Conservation (phyloP, 1,140 invertebrate species). For the Papilio dardanus region DNA sequence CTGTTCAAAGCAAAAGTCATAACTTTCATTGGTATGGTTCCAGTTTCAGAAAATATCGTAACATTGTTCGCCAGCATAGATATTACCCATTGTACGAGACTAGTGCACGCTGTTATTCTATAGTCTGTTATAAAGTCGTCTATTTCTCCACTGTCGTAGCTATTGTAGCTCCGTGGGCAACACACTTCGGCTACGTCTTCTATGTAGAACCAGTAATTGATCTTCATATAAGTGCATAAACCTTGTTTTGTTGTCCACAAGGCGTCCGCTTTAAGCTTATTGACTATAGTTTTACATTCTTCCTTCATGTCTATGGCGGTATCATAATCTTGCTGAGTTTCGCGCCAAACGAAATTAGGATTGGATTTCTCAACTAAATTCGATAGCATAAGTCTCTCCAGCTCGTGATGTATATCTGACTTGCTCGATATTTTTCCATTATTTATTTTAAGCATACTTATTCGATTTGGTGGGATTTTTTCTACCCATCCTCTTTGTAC, state of each 20-base stretch:
- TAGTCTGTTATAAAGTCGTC: slow-evolving; percentile 83
- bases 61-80: slow-evolving; percentile 72
- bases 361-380: slow-evolving; percentile 83
- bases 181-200: slow-evolving; percentile 82
- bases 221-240: slow-evolving; percentile 83
- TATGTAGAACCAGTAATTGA: slow-evolving; percentile 84
- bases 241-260: slow-evolving; percentile 85
- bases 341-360: slow-evolving; percentile 84
- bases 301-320: slow-evolving; percentile 65
- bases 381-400: slow-evolving; percentile 80
- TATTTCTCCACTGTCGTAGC: slow-evolving; percentile 77
- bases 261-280: slow-evolving; percentile 82
- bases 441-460: slow-evolving; percentile 66
- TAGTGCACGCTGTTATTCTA: slow-evolving; percentile 91
- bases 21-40: slow-evolving; percentile 77
- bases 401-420: slow-evolving; percentile 63
- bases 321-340: slow-evolving; percentile 67
- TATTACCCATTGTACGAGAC: slow-evolving; percentile 90
- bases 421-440: slow-evolving; percentile 68
- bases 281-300: slow-evolving; percentile 78
- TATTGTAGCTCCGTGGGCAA: slow-evolving; percentile 83
- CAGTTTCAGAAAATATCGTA: slow-evolving; percentile 71
- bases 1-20: slow-evolving; percentile 84
- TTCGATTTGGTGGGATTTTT: slow-evolving; percentile 77
- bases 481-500: slow-evolving; percentile 84